phyloP scores from a whole-genome alignment of 1,140 invertebrate species.

The Neotoxoptera formosana region DNA sequence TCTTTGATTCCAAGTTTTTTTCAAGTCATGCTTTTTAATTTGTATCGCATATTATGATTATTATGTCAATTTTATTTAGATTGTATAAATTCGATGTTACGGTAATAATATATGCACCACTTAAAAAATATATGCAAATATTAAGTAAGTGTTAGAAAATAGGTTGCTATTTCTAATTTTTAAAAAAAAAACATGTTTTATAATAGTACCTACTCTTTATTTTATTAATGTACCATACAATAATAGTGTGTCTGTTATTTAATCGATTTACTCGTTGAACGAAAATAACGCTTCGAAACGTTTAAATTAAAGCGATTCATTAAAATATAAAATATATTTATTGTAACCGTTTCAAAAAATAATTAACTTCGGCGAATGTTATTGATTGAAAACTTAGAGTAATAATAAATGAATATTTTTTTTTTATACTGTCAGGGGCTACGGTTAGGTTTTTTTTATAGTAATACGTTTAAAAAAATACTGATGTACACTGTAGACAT shows the following conservation, averaged over 20 bases:
- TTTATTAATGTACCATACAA: background rate
- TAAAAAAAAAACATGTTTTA: background rate
- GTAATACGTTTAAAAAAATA: background rate
- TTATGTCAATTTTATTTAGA: background rate
- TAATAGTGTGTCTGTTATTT: background rate
- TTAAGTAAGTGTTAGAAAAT: background rate
- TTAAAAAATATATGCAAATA: background rate
- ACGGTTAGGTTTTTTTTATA: background rate
- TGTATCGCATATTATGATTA: too few relatives aligned
- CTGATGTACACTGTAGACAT: background rate
- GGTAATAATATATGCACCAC: background rate
- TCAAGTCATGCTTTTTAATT: too few relatives aligned
- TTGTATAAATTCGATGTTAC: too few relatives aligned
- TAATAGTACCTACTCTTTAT: background rate
- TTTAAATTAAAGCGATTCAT: background rate
- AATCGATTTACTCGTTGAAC: background rate
- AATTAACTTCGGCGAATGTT: background rate
- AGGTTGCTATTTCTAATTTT: background rate
- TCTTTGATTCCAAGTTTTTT: too few relatives aligned
- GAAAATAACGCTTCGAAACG: background rate
- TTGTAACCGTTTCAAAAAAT: background rate
- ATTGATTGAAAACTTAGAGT: slow-evolving; percentile 32
- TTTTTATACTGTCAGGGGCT: background rate
- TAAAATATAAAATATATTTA: background rate
- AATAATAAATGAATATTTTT: background rate